These are phyloP conservation scores for Pseudoips prasinana DNA, from an alignment of 2,888 invertebrate genomes.

Conservation along the genomic window DNA sequence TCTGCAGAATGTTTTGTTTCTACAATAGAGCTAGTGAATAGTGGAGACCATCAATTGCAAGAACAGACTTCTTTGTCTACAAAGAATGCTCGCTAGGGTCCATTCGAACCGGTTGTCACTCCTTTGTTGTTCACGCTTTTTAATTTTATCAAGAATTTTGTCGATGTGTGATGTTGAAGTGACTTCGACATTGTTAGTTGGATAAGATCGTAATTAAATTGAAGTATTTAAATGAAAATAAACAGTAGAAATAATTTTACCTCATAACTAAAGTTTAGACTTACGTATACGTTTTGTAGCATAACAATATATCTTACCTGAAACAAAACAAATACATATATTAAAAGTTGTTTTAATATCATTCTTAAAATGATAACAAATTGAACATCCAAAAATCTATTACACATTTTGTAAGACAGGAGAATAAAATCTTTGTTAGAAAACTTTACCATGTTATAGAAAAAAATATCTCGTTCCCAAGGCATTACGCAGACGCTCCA, in stretches of 20 bases:
- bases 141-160: constrained; percentile 27
- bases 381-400: constrained; percentile 21
- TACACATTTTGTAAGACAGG: constrained; percentile 18
- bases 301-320: constrained; percentile 20
- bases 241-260: too few species aligned
- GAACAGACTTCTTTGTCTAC: constrained; percentile 46
- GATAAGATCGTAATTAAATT: too few species aligned
- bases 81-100: constrained; percentile 36
- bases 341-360: not conserved
- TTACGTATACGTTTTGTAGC: too few species aligned
- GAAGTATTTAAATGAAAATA: too few species aligned
- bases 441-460: constrained; percentile 32
- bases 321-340: constrained; percentile 7
- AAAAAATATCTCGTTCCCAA: constrained; percentile 34
- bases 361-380: constrained; percentile 12
- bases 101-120: constrained; percentile 38
- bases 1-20: constrained; percentile 44
- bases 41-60: constrained; percentile 50
- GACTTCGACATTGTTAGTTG: too few species aligned
- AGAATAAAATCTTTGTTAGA: constrained; percentile 25
- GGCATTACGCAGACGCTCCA: constrained; percentile 30
- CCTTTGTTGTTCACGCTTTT: constrained; percentile 30
- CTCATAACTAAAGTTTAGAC: too few species aligned
- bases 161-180: too few species aligned
- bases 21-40: constrained; percentile 32